Evolutionary conservation across 2,797 vertebrate species (phyloP), one percentile per base, ranked within the genome.

Genomic region (Bovichtus diacanthus): DNA sequence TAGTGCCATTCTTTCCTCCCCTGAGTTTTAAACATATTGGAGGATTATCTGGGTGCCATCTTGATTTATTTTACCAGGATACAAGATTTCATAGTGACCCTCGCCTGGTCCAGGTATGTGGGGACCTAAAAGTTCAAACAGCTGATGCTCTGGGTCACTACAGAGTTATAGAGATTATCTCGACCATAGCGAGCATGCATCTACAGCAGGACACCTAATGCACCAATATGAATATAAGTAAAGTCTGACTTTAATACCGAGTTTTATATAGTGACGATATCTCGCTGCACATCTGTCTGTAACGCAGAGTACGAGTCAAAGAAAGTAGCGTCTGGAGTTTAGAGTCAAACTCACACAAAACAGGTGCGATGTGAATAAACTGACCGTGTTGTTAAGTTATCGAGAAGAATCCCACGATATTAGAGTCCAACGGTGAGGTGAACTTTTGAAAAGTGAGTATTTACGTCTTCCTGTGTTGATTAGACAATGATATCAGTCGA

Each of bases 401-500:
- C 5, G 3, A 1, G 2, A 10, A 19, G 16, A 21, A 41, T 21
- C 18, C 6, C 2, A 13, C 1, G 5, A 15, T 4, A 31, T 5
- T 31, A 1, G 4, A 38, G 2, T 21, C 4, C 1, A 39, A 25
- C 29, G 43, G 10, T 0, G 27, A 56, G 10, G n/a, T 5, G 2
- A 64, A 61, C 61, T 61, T 76, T 31, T 3, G 13, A 59, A 43
- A 43, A 27, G 47, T 38, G 34, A 18, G 31, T 10, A 27, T 62
- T 36, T 9, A 4, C 15, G 44, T 10, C 62, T 81, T 62, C 15
- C 39, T 34, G 60, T 46, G 54, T 29, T 59, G 66, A 51, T 50
- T 2, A 74, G n/a, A 50, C 67, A 63, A 25, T 15, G 73, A 69
- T 50, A 66, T 25, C 43, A 34, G 25, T 46, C 78, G 64, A 73